Evolutionary conservation across 2,888 invertebrate genomes (phyloP).

Genomic region (Alcis repandata): DNA sequence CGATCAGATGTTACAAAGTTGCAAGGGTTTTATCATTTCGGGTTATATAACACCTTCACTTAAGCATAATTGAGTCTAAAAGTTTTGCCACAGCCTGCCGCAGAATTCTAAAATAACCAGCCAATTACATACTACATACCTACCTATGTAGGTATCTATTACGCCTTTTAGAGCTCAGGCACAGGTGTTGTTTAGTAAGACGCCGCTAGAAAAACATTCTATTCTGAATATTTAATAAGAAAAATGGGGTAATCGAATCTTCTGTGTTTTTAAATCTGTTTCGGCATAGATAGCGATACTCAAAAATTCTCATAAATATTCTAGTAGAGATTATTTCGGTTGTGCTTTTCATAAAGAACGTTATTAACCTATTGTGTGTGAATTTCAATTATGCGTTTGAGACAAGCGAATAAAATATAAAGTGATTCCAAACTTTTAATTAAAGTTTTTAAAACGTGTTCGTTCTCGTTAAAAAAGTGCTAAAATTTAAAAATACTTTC

Average conservation of each 20-base stretch:
- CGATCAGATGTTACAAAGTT: not conserved
- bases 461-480: too few relatives aligned
- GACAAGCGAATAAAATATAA: too few relatives aligned
- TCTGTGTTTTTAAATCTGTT: slow-evolving; percentile 2
- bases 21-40: slow-evolving; percentile 8
- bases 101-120: slow-evolving; percentile 11
- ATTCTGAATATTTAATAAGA: slow-evolving; percentile 9
- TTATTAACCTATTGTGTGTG: too few relatives aligned
- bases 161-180: not conserved
- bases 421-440: too few relatives aligned
- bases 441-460: too few relatives aligned
- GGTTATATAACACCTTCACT: slow-evolving; percentile 8
- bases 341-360: not conserved
- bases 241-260: slow-evolving; percentile 3
- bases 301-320: not conserved
- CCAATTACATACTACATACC: slow-evolving; percentile 2
- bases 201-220: slow-evolving; percentile 7
- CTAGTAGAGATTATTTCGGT: not conserved
- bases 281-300: not conserved
- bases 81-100: slow-evolving; percentile 9
- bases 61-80: slow-evolving; percentile 16
- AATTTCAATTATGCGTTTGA: too few relatives aligned
- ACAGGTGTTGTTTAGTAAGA: slow-evolving; percentile 4
- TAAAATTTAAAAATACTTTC: too few relatives aligned
- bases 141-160: slow-evolving; percentile 2